Conservation (phyloP, 1,140 invertebrate genomes). For the Danaus melanippus region DNA sequence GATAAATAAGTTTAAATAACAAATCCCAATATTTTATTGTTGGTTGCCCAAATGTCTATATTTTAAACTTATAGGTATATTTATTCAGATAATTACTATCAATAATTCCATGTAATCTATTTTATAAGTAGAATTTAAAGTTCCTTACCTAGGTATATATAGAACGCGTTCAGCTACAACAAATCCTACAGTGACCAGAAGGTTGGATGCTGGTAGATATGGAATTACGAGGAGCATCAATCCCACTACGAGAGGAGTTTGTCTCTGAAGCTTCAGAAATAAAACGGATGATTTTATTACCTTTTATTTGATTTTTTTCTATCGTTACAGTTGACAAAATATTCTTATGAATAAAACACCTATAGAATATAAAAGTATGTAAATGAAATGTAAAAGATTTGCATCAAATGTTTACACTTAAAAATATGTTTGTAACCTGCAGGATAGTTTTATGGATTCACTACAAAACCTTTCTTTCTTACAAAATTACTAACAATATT, state of each 20-base stretch:
- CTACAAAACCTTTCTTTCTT: too few relatives aligned
- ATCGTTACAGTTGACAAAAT: too few relatives aligned
- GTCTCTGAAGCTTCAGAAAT: slow-evolving; percentile 56
- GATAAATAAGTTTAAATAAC: not conserved
- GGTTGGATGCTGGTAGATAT: slow-evolving; percentile 89
- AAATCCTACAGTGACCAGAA: slow-evolving; percentile 92
- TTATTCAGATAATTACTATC: too few relatives aligned
- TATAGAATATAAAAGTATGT: too few relatives aligned
- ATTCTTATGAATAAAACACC: too few relatives aligned
- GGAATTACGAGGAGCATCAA: slow-evolving; percentile 81
- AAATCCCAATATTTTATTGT: not conserved
- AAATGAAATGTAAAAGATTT: too few relatives aligned
- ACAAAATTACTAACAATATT: too few relatives aligned
- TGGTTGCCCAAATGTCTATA: not conserved
- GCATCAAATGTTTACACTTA: too few relatives aligned
- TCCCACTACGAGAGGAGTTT: slow-evolving; percentile 76
- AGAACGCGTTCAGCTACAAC: slow-evolving; percentile 92
- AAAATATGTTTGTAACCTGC: not conserved
- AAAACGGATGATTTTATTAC: not conserved
- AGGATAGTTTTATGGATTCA: slow-evolving; percentile 3
- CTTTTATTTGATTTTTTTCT: too few relatives aligned
- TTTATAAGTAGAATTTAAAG: too few relatives aligned
- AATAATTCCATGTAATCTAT: too few relatives aligned
- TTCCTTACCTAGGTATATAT: slow-evolving; percentile 86
- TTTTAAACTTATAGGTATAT: not conserved